Percentiles rank a stretch among this genome's conserved stretches.
Evolutionary conservation across 2,888 invertebrate genomes (phyloP).

Genomic region (Meiosimyza decipiens): DNA sequence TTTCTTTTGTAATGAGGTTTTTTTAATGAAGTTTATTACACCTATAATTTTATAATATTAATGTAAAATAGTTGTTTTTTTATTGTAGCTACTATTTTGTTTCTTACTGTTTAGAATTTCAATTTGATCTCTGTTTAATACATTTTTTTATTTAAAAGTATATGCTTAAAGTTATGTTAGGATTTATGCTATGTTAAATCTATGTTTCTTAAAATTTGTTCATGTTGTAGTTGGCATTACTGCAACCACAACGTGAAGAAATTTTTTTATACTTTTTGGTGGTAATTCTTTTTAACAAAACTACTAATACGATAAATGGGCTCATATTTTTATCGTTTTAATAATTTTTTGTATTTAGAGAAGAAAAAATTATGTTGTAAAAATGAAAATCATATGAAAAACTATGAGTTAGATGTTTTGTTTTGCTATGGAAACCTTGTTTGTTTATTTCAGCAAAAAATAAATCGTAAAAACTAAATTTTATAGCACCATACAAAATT

Average conservation of each 20-base stretch:
- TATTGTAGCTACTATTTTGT: not conserved
- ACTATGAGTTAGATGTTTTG: too few species aligned
- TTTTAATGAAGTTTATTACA: too few species aligned
- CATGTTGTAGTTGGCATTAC: too few species aligned
- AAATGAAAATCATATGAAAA: not conserved
- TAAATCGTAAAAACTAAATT: not conserved
- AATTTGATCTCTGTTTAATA: too few species aligned
- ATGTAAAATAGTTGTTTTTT: not conserved
- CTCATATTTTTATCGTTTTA: slow-evolving; percentile 62
- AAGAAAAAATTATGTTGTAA: not conserved
- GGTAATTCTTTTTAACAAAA: slow-evolving; percentile 34
- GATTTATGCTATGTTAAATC: not conserved
- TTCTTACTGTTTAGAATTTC: not conserved
- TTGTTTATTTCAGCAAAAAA: slow-evolving; percentile 5
- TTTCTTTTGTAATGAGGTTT: too few species aligned
- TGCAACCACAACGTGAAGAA: not conserved
- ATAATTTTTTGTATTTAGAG: not conserved
- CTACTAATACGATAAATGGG: slow-evolving; percentile 63
- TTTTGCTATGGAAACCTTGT: slow-evolving; percentile 13
- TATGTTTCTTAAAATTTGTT: too few species aligned
- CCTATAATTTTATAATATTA: not conserved
- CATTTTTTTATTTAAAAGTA: not conserved
- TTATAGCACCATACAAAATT: slow-evolving; percentile 24
- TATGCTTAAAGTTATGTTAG: not conserved
- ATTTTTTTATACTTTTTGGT: slow-evolving; percentile 22